These are phyloP conservation scores for Parthenolecanium corni DNA, from an alignment of 2,888 invertebrate species.

Conservation along the genomic window DNA sequence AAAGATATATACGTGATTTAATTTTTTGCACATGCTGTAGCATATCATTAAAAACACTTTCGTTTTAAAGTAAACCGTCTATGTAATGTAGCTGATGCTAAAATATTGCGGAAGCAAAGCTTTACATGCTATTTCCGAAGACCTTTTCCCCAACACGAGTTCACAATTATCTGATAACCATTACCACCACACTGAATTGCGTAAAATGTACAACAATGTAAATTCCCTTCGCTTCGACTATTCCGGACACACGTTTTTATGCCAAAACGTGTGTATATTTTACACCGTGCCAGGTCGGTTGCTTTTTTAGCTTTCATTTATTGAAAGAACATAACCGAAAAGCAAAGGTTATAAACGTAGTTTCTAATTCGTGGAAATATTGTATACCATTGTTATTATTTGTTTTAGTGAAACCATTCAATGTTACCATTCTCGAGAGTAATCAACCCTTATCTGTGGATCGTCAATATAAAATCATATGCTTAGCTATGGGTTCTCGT, in stretches of 20 bases:
- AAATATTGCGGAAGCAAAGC: conserved; percentile 6
- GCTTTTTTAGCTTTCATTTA: not conserved
- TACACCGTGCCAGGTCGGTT: not conserved
- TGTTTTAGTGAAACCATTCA: conserved; percentile 64
- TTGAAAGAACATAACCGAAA: conserved; percentile 1
- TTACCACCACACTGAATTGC: not conserved
- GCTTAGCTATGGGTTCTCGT: conserved; percentile 70
- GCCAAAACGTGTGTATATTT: no score
- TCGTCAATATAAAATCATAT: conserved; percentile 66
- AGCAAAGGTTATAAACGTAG: not conserved
- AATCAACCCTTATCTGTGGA: conserved; percentile 76
- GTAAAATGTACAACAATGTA: no score
- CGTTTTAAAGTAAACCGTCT: not conserved
- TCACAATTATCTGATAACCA: conserved; percentile 18
- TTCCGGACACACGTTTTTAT: no score
- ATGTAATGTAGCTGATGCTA: conserved; percentile 3
- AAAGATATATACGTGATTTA: no score
- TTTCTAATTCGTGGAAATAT: not conserved
- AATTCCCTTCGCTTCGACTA: no score
- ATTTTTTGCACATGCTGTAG: no score
- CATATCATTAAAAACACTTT: no score
- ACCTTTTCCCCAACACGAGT: conserved; percentile 8
- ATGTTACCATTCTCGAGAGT: conserved; percentile 50
- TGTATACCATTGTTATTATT: conserved; percentile 31
- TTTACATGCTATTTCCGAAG: conserved; percentile 15